phyloP scores from a whole-genome alignment of 23 tunicate genomes.

The Styela clava region DNA sequence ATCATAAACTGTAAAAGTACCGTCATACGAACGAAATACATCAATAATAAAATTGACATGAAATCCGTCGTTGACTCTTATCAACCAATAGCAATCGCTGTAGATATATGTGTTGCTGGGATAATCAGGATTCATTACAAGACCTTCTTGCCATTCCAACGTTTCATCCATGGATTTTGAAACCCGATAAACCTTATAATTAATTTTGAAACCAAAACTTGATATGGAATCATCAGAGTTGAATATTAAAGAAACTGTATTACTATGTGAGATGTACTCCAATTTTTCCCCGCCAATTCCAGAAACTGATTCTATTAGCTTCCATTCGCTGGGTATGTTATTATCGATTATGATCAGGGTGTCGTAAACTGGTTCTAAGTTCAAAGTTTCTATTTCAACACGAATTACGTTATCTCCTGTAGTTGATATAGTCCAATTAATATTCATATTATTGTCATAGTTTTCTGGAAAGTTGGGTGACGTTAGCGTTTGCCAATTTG shows the following conservation, averaged over 20 bases:
- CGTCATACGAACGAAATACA: not conserved
- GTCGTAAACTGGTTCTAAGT: conserved; percentile 10
- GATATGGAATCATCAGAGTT: not conserved
- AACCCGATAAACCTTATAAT: not conserved
- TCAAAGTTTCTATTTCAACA: not conserved
- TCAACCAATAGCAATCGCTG: not conserved
- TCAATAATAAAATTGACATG: not conserved
- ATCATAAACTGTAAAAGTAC: not conserved
- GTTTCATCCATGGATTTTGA: not conserved
- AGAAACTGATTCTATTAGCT: not conserved
- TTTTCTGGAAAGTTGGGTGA: conserved; percentile 7
- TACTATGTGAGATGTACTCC: not conserved
- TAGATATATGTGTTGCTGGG: not conserved
- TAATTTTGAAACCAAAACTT: conserved; percentile 1
- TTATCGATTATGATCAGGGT: not conserved
- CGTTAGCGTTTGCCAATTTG: not conserved
- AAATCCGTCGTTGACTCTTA: not conserved
- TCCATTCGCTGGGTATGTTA: not conserved
- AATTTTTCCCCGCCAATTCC: not conserved
- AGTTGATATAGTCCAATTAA: not conserved
- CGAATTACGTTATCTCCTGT: not conserved
- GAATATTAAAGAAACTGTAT: not conserved
- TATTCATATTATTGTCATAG: not conserved
- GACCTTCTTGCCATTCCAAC: not conserved
- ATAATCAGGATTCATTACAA: not conserved